Evolutionary conservation across 2,797 vertebrate species (phyloP).

Genomic region (Coracias cyanogaster): DNA sequence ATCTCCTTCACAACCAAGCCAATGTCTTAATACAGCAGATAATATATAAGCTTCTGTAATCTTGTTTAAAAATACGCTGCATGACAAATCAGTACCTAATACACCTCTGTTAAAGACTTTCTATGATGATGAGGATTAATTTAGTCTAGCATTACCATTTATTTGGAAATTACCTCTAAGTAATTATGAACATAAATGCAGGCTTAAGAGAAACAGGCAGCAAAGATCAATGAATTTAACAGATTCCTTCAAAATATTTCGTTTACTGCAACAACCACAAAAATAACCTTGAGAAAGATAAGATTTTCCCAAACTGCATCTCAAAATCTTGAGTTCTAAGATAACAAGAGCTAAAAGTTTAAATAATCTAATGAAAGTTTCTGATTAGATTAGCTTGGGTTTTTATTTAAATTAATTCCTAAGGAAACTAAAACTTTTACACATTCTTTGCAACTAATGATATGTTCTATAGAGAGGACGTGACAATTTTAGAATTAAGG

Average conservation of each 20-base stretch:
- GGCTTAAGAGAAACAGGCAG: not conserved
- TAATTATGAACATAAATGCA: not conserved
- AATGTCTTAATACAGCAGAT: not conserved
- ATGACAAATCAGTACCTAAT: not conserved
- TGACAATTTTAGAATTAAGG: not conserved
- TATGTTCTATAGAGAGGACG: not conserved
- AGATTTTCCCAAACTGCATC: not conserved
- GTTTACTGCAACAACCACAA: not conserved
- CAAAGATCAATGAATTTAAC: not conserved
- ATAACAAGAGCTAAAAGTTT: not conserved
- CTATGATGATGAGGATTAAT: not conserved
- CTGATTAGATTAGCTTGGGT: not conserved
- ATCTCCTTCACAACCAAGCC: not conserved
- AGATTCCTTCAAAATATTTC: not conserved
- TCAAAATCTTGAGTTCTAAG: not conserved
- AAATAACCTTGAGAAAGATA: not conserved
- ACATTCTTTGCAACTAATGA: not conserved
- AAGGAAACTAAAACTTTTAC: not conserved
- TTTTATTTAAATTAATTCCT: not conserved
- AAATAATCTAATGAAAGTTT: not conserved
- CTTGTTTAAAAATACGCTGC: not conserved
- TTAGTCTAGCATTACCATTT: not conserved
- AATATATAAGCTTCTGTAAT: not conserved
- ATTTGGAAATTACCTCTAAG: not conserved
- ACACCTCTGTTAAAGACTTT: not conserved